Evolutionary conservation across 2,113 vertebrate genomes (phyloP).

Genomic region (Suricata suricatta): DNA sequence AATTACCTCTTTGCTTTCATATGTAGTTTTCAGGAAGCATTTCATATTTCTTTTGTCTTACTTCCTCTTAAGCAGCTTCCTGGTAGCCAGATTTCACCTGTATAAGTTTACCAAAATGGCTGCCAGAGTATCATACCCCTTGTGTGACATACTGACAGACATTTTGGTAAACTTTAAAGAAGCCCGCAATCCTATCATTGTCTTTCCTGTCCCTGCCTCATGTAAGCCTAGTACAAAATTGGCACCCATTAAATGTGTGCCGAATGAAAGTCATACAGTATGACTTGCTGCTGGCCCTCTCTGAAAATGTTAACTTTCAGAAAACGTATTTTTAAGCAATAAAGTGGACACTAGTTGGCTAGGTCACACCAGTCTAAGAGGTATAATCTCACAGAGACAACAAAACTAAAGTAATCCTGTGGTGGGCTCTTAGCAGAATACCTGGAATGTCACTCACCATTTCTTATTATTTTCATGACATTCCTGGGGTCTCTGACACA

Average conservation of each 20-base stretch:
- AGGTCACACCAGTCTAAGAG: not conserved
- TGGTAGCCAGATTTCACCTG: not conserved
- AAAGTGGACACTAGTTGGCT: not conserved
- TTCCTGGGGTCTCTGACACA: not conserved
- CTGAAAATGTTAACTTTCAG: not conserved
- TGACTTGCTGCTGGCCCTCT: not conserved
- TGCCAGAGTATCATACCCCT: too few species aligned
- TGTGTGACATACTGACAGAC: not conserved
- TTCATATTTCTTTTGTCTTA: not conserved
- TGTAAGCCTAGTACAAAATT: not conserved
- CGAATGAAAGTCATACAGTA: not conserved
- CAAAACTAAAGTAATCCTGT: not conserved
- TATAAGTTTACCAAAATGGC: not conserved
- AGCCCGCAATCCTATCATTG: not conserved
- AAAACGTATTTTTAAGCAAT: not conserved
- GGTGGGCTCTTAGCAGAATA: not conserved
- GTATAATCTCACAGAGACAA: not conserved
- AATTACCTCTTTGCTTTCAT: not conserved
- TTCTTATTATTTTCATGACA: not conserved
- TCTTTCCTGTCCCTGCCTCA: not conserved
- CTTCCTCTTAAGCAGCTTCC: not conserved
- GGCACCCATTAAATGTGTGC: not conserved
- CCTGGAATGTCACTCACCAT: not conserved
- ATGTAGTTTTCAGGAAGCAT: not conserved
- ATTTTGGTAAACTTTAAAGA: not conserved